Conservation (phyloP, 2,888 invertebrate genomes). For the Sesia bembeciformis region DNA sequence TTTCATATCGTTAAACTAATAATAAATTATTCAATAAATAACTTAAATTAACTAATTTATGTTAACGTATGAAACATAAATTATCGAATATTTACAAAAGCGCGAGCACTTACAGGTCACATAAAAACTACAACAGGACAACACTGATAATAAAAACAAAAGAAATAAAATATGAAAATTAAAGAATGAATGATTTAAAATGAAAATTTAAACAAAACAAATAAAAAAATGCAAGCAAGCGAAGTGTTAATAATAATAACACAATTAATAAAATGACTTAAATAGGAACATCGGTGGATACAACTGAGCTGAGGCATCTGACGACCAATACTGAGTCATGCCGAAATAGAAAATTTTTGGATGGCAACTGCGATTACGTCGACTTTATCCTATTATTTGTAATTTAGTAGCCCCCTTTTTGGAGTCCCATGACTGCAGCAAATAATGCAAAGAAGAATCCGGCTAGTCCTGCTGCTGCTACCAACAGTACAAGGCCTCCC, state of each 20-base stretch:
- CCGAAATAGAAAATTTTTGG: constrained; percentile 10
- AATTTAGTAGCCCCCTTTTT: constrained; percentile 58
- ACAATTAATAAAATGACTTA: background rate
- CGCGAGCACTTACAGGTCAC: constrained; percentile 24
- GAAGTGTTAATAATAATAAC: no score
- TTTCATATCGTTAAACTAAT: background rate
- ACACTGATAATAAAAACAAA: constrained; percentile 5
- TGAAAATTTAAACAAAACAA: background rate
- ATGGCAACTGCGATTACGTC: constrained; percentile 56
- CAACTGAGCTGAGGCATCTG: background rate
- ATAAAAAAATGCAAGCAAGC: background rate
- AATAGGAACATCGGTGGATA: constrained; percentile 2
- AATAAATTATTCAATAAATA: constrained; percentile 25
- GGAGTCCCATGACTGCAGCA: constrained; percentile 86
- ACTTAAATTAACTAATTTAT: constrained; percentile 13
- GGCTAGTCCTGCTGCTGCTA: constrained; percentile 86
- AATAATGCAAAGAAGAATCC: constrained; percentile 93
- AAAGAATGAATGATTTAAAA: background rate
- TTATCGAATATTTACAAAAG: constrained; percentile 43
- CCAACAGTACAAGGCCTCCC: constrained; percentile 80
- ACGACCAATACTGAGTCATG: background rate
- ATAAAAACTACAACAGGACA: background rate
- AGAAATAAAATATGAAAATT: background rate
- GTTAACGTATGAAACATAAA: constrained; percentile 3
- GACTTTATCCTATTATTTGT: constrained; percentile 27